Percentiles rank a stretch among this genome's conserved stretches.
These are phyloP conservation scores for Salmo trutta DNA, from an alignment of 2,797 vertebrate species.

Conservation along the genomic window DNA sequence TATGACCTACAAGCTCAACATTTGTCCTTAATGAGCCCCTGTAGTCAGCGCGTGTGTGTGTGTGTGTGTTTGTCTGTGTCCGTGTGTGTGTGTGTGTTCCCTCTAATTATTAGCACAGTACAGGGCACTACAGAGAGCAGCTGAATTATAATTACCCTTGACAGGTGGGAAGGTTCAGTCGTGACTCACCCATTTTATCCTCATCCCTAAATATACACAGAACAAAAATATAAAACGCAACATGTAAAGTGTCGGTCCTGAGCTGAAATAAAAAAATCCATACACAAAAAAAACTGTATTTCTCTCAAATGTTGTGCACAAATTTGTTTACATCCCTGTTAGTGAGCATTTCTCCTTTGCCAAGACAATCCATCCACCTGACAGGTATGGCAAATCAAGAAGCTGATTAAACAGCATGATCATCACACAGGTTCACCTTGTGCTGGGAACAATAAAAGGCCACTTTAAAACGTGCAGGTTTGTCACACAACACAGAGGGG, in stretches of 20 bases:
- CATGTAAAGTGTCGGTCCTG: too few relatives aligned
- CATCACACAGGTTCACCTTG: too few relatives aligned
- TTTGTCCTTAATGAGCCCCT: conserved; percentile 23
- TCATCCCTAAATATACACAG: background rate
- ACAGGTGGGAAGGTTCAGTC: background rate
- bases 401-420: too few relatives aligned
- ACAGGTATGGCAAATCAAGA: too few relatives aligned
- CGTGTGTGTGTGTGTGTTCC: conserved; percentile 9
- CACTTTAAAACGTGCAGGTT: too few relatives aligned
- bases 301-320: too few relatives aligned
- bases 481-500: too few relatives aligned
- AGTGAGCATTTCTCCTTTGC: background rate
- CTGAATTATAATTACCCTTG: background rate
- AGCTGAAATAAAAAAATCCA: too few relatives aligned
- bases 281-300: too few relatives aligned
- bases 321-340: background rate
- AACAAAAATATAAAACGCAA: background rate
- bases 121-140: conserved; percentile 20
- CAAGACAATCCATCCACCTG: too few relatives aligned
- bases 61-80: background rate
- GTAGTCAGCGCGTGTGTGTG: background rate
- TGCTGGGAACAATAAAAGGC: too few relatives aligned
- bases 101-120: conserved; percentile 33
- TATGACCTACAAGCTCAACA: conserved; percentile 31
- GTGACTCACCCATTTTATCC: background rate